Evolutionary conservation across 2,888 invertebrate species (phyloP).

Genomic region (Trichopoda pennipes): DNA sequence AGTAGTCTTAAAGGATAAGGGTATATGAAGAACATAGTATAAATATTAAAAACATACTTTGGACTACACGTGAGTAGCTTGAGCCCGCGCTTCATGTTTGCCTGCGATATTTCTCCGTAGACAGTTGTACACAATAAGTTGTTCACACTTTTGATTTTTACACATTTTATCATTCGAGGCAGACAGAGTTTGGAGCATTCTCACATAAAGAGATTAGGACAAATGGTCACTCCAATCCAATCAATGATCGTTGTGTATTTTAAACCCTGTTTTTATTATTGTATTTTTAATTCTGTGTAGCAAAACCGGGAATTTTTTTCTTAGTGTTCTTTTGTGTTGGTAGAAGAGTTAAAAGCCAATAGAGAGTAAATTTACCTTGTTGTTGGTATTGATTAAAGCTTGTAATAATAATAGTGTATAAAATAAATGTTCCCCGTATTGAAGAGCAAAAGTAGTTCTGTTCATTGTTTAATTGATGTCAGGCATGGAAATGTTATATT

Average conservation of each 20-base stretch:
- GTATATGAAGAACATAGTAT: too few relatives aligned
- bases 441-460: too few relatives aligned
- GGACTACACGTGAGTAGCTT: too few relatives aligned
- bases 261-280: slow-evolving; percentile 31
- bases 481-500: too few relatives aligned
- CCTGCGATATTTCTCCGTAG: too few relatives aligned
- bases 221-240: slow-evolving; percentile 50
- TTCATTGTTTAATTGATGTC: background rate
- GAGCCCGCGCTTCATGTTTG: too few relatives aligned
- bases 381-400: background rate
- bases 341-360: slow-evolving; percentile 4
- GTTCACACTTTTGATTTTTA: too few relatives aligned
- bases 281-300: slow-evolving; percentile 4
- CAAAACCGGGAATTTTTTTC: slow-evolving; percentile 1
- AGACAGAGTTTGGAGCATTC: too few relatives aligned
- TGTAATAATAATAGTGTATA: slow-evolving; percentile 21
- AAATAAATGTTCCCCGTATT: slow-evolving; percentile 6
- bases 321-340: slow-evolving; percentile 2
- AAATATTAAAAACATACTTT: too few relatives aligned
- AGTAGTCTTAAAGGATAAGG: too few relatives aligned
- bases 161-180: too few relatives aligned
- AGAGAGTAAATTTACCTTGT: slow-evolving; percentile 1
- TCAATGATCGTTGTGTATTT: slow-evolving; percentile 36
- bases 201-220: background rate
- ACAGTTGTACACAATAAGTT: too few relatives aligned